Conservation (phyloP, 2,797 vertebrate genomes). For the Brachyrhaphis roseni region DNA sequence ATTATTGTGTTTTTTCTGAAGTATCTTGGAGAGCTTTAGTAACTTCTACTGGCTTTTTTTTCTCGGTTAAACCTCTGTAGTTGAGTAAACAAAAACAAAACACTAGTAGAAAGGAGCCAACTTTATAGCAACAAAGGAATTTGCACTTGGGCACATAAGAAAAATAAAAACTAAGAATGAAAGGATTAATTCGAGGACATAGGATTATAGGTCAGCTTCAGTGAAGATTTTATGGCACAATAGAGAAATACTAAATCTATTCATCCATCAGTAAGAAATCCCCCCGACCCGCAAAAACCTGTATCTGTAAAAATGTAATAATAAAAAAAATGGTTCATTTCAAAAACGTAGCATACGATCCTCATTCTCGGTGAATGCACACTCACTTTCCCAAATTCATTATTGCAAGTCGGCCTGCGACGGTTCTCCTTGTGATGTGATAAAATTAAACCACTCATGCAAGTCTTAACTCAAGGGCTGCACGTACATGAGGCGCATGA, state of each 20-base stretch:
- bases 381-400: background rate
- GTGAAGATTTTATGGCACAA: constrained; percentile 10
- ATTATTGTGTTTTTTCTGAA: constrained; percentile 12
- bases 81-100: constrained; percentile 37
- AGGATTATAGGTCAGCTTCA: constrained; percentile 12
- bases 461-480: constrained; percentile 3
- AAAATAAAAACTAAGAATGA: constrained; percentile 8
- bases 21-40: constrained; percentile 18
- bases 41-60: constrained; percentile 25
- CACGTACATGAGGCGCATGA: constrained; percentile 22
- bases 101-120: constrained; percentile 25
- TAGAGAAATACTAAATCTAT: background rate
- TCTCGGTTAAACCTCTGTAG: background rate
- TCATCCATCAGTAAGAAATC: background rate
- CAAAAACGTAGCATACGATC: constrained; percentile 1
- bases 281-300: background rate
- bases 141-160: constrained; percentile 26
- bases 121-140: constrained; percentile 32
- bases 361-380: constrained; percentile 2
- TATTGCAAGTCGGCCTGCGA: background rate
- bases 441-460: constrained; percentile 6
- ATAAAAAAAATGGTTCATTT: constrained; percentile 10
- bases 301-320: constrained; percentile 5
- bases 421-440: background rate
- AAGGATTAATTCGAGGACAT: constrained; percentile 10